Percentiles rank a stretch among this genome's conserved stretches.
Evolutionary conservation across 2,113 vertebrate species (phyloP).

Genomic region (Chloroceryle aenea): DNA sequence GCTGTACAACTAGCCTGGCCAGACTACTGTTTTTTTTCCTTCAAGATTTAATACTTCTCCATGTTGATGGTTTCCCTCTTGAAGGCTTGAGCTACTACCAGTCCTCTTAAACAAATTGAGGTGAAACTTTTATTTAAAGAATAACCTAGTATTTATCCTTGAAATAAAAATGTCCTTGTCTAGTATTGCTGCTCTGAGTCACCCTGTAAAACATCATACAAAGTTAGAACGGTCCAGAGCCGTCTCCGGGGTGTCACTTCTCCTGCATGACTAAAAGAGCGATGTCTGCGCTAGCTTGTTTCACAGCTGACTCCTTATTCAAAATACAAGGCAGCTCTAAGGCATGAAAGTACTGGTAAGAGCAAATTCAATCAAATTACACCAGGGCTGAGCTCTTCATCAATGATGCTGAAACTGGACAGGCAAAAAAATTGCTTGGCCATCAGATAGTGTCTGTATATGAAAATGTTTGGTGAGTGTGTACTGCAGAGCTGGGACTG

Average conservation of each 20-base stretch:
- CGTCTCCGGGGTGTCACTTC: background rate
- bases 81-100: background rate
- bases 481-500: background rate
- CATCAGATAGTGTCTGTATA: background rate
- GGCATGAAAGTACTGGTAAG: background rate
- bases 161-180: background rate
- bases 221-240: background rate
- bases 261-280: background rate
- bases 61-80: background rate
- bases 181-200: background rate
- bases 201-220: background rate
- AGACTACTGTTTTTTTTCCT: background rate
- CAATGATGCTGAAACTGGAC: background rate
- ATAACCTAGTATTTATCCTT: background rate
- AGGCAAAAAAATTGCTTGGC: background rate
- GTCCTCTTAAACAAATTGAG: background rate
- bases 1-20: background rate
- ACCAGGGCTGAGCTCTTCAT: background rate
- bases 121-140: background rate
- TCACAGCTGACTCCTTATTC: background rate
- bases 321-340: background rate
- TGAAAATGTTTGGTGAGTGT: background rate
- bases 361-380: background rate
- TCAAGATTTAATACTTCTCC: background rate
- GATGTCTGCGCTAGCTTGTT: background rate